Conservation (phyloP, 1,140 invertebrate species). For the Monomorium pharaonis region DNA sequence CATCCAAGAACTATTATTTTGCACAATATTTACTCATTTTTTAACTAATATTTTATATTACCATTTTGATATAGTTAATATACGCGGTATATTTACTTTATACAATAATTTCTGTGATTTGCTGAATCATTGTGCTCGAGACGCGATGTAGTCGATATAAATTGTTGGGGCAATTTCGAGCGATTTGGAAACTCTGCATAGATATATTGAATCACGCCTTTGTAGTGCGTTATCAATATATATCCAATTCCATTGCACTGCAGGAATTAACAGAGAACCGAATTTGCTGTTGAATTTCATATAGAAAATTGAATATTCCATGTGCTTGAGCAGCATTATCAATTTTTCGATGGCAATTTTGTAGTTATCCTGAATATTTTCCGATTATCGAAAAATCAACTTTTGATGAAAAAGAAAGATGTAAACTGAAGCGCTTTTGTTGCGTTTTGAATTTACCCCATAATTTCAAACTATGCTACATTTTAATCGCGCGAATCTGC, state of each 20-base stretch:
- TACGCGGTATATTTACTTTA: neutral
- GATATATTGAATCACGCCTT: conserved; percentile 20
- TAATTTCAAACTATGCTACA: neutral
- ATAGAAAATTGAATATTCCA: neutral
- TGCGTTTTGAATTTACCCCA: neutral
- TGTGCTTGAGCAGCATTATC: neutral
- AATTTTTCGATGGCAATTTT: neutral
- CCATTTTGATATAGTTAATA: neutral
- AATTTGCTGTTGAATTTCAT: conserved; percentile 8
- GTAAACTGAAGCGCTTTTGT: neutral
- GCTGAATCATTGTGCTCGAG: neutral
- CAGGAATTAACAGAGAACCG: conserved; percentile 14
- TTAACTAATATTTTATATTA: neutral
- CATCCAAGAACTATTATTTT: neutral
- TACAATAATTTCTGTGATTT: neutral
- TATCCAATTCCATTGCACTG: conserved; percentile 33
- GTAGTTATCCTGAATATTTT: neutral
- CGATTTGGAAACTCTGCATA: conserved; percentile 1
- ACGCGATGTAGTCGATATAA: neutral
- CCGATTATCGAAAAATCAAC: neutral
- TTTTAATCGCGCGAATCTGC: neutral
- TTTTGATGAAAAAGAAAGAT: neutral
- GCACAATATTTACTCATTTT: neutral
- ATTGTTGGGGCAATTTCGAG: conserved; percentile 1
- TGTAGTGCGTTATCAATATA: conserved; percentile 5